Evolutionary conservation across 2,888 invertebrate species (phyloP), one percentile per base, ranked within the genome.

Genomic region (Petrolisthes cinctipes): DNA sequence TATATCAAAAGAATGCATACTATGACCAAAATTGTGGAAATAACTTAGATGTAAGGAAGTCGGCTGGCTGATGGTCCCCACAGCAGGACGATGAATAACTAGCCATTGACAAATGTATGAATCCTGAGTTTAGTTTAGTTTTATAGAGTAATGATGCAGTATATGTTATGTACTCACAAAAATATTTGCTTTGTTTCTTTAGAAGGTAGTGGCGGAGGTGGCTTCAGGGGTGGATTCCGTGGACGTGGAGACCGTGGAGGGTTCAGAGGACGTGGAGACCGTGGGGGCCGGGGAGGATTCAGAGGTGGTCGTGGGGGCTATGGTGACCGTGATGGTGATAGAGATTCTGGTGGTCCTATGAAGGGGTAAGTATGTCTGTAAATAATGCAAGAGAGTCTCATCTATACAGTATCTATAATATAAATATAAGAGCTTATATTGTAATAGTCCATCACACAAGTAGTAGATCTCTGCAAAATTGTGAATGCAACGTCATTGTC

Each of bases 201-300:
- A 89, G 89, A 86, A 61, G 92, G 93, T 88, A 92, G 93, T 17
- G 91, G 91, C 9, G 91, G 92, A 53, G 90, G 91, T 54, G 91
- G 92, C 6, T 86, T 83, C 85, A 92, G 93, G 23, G 92, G 93
- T 92, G 93, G 94, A 54, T 88, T 88, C 84, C 92, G 93, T 73
- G 92, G 92, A 82, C 92, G 93, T 83, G 92, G 93, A n/a, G 92
- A 91, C n/a, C 90, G 91, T 61, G 91, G 92, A 14, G 92, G 92
- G 9, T 91, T 91, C 80, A 91, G 92, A 54, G 91, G 91, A 68
- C 89, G 92, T 78, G 91, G 91, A 11, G 91, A 91, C 83, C 90
- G 91, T 37, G 91, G 92, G 2, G 91, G 91, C 61, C 91, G 92
- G 71, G 91, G 92, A 73, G 91, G 92, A 37, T 91, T 92, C 82